A percentile compares a stretch with the other conserved stretches of the same genome.
Conservation (phyloP, 2,797 vertebrate species). For the Argya squamiceps region DNA sequence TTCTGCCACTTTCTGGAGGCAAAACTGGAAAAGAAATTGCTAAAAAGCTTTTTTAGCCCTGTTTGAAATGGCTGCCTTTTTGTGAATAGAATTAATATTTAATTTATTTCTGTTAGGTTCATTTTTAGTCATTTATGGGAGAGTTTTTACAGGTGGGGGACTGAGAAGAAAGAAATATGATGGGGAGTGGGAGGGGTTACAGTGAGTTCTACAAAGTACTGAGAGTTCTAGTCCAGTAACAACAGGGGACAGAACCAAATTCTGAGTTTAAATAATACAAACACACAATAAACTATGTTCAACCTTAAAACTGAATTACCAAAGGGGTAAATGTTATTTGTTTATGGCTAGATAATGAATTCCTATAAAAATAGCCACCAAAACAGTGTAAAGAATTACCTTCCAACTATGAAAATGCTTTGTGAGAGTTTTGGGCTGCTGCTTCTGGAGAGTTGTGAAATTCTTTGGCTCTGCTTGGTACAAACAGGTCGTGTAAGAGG, state of each 20-base stretch:
- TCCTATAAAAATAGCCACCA: background rate
- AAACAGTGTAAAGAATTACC: background rate
- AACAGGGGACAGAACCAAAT: background rate
- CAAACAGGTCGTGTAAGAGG: background rate
- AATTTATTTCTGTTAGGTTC: background rate
- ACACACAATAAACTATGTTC: background rate
- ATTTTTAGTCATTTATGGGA: background rate
- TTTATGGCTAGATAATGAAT: background rate
- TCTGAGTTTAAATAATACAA: background rate
- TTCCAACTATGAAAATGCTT: background rate
- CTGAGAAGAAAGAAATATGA: background rate
- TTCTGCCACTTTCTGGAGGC: background rate
- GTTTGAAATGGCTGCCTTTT: background rate
- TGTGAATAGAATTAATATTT: background rate
- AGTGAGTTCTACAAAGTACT: background rate
- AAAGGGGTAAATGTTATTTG: background rate
- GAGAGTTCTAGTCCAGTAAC: background rate
- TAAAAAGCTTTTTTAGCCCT: background rate
- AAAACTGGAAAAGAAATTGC: background rate
- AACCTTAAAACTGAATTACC: background rate
- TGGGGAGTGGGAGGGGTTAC: background rate
- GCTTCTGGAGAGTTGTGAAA: background rate
- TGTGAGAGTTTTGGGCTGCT: background rate
- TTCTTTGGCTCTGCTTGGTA: background rate
- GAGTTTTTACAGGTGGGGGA: background rate